Conservation (phyloP, 92 coral and sea anemone genomes). For the Actinernus sp. region DNA sequence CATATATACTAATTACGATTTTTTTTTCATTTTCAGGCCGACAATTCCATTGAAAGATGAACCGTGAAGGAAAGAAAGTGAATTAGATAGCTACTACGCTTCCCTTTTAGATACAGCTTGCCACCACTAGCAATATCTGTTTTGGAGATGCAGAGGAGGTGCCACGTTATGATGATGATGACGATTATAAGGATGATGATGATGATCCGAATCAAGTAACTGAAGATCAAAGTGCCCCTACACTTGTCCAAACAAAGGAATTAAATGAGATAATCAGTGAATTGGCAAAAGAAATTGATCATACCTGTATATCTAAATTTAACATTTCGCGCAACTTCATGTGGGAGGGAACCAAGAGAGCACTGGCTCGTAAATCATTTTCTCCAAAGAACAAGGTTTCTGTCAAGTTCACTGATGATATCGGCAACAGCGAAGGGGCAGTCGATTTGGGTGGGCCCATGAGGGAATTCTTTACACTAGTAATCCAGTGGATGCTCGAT, state of each 20-base stretch:
- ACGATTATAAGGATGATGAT: constrained; percentile 7
- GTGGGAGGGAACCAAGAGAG: constrained; percentile 83
- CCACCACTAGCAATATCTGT: no score
- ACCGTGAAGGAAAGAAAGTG: no score
- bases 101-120: no score
- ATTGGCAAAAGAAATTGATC: constrained; percentile 58
- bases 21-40: no score
- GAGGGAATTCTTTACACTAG: constrained; percentile 11
- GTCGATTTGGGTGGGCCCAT: constrained; percentile 30
- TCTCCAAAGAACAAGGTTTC: constrained; percentile 66
- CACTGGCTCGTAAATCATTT: constrained; percentile 52
- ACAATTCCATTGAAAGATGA: no score
- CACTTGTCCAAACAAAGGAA: constrained; percentile 15
- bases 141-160: no score
- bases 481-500: background rate
- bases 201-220: no score
- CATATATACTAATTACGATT: no score
- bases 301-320: constrained; percentile 45
- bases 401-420: constrained; percentile 78
- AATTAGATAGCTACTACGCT: no score
- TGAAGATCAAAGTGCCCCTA: constrained; percentile 29
- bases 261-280: constrained; percentile 44
- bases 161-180: constrained; percentile 16
- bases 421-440: constrained; percentile 74
- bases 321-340: constrained; percentile 67